Evolutionary conservation across 2,797 vertebrate species (phyloP).

Genomic region (Tenualosa thibaudeaui): DNA sequence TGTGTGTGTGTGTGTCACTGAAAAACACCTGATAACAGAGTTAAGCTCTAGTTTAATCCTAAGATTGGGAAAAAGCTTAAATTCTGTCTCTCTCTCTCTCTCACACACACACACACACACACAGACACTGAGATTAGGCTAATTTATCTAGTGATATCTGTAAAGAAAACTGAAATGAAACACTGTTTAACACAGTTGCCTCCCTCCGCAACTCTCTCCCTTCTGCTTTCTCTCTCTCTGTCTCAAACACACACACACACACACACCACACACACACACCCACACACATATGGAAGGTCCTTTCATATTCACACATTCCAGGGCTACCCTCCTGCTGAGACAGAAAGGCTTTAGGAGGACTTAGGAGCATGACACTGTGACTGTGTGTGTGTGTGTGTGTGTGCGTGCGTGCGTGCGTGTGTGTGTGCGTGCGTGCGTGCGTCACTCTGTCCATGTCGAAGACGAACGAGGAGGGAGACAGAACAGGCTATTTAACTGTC

Average conservation of each 20-base stretch:
- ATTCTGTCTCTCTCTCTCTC: too few relatives aligned
- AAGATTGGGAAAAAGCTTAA: not conserved
- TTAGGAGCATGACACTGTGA: not conserved
- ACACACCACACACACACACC: constrained; percentile 21
- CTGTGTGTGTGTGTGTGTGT: constrained; percentile 6
- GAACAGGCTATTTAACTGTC: constrained; percentile 43
- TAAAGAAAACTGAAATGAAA: too few relatives aligned
- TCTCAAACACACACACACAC: constrained; percentile 22
- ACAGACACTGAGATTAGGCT: too few relatives aligned
- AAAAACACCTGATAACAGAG: not conserved
- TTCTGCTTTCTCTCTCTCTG: too few relatives aligned
- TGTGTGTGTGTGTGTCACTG: not conserved
- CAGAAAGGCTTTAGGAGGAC: not conserved
- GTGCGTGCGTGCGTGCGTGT: not conserved
- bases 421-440: not conserved
- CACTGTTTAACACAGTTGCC: too few relatives aligned
- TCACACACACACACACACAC: too few relatives aligned
- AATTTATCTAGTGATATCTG: too few relatives aligned
- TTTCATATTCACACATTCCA: constrained; percentile 5
- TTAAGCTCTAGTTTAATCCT: not conserved
- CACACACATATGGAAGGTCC: not conserved
- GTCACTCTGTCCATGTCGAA: not conserved
- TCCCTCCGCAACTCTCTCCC: too few relatives aligned
- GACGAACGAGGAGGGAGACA: constrained; percentile 44
- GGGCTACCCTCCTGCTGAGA: not conserved